Base-by-base conservation (phyloP, 2,797 vertebrate species). In the Girardinus metallicus region DNA sequence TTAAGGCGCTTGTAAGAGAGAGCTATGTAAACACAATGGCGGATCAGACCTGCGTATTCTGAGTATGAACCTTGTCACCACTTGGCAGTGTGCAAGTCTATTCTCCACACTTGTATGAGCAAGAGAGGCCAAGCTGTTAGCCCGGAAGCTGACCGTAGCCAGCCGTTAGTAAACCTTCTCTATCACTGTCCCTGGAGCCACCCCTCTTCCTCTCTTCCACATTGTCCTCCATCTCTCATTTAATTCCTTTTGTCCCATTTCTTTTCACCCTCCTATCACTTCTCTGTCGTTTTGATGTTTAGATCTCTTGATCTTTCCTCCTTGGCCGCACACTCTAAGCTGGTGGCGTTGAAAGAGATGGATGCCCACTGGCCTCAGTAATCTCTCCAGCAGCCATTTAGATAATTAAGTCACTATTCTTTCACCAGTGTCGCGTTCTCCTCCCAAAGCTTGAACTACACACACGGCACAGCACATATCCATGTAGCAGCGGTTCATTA, bases 331-430 rank as follows among this genome's bases (percentile, higher is more conserved):
- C 81, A 68, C 79, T 88, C 80, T 79, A 82, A 88, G 87, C 88
- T 49, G 78, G 78, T 47, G 87, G 84, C 72, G 89, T 83, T 93
- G 92, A 93, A 93, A 91, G 89, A 94, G 93, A 94, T 87, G 91
- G 89, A 93, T 91, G 89, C 83, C 85, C 85, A 73, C 78, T 90
- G 86, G 88, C 89, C 90, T 80, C 83, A 8, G 88, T 93, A 91
- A 94, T 92, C 91, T 90, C 91, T 78, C 16, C 85, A 74, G 88
- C 82, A 90, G 89, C 89, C 93, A 94, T 93, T 93, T 90, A 88
- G 93, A 93, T 94, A 94, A 94, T 95, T 92, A 93, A 94, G 91
- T 93, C 90, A 90, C 92, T 91, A 86, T 91, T 92, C 88, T 92
- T 92, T 82, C 81, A 74, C 80, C 90, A 81, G 79, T 78, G 64